A percentile compares a stretch with the other conserved stretches of the same genome.
Conservation (phyloP, 2,797 vertebrate genomes). For the Hyperoplus lanceolatus region DNA sequence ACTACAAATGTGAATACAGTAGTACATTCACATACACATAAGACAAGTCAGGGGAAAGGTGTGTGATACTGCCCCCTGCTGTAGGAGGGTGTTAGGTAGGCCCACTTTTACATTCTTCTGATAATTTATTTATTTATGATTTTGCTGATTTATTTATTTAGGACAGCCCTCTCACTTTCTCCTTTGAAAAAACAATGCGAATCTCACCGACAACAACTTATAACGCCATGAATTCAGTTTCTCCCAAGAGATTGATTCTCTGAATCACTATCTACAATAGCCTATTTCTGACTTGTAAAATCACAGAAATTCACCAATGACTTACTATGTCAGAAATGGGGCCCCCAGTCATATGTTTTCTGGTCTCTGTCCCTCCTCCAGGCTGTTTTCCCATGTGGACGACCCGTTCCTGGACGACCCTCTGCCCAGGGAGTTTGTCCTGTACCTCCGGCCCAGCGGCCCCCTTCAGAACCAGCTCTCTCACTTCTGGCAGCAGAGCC, state of each 20-base stretch:
- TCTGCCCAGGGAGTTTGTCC: slow-evolving; percentile 94
- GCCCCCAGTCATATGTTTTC: too few species aligned
- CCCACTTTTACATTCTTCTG: too few species aligned
- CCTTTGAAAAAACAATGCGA: neutral
- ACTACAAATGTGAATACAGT: slow-evolving; percentile 1
- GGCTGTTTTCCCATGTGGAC: slow-evolving; percentile 96
- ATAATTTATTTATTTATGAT: neutral
- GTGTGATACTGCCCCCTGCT: slow-evolving; percentile 62
- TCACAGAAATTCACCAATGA: neutral
- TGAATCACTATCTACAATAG: neutral
- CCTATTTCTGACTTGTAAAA: neutral
- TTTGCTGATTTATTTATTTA: neutral
- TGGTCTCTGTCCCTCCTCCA: slow-evolving; percentile 57
- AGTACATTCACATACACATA: slow-evolving; percentile 1
- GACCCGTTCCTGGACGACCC: slow-evolving; percentile 96
- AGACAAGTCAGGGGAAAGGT: neutral
- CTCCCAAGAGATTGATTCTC: neutral
- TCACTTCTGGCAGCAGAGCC: slow-evolving; percentile 97
- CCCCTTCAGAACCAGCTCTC: slow-evolving; percentile 95
- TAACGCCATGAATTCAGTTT: neutral
- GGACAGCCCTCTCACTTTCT: neutral
- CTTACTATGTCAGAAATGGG: neutral
- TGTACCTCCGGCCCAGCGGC: slow-evolving; percentile 95
- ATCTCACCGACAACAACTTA: neutral
- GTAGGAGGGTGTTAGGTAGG: neutral